A percentile compares a stretch with the other conserved stretches of the same genome.
Conservation (phyloP, 2,888 invertebrate genomes). For the Agriopis aurantiaria region DNA sequence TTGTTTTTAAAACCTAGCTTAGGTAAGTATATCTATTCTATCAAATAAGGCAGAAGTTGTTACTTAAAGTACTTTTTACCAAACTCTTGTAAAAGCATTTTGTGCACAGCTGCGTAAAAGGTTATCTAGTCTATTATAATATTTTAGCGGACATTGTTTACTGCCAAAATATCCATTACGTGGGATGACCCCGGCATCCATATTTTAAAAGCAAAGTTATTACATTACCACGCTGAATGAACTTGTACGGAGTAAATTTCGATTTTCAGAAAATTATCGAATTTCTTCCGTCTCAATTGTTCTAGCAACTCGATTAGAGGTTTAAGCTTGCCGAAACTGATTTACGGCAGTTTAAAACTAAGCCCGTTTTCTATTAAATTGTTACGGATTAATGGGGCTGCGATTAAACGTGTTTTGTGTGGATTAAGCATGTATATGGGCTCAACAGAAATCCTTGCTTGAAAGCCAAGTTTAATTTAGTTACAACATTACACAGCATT, state of each 20-base stretch:
- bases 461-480: constrained; percentile 15
- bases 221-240: constrained; percentile 40
- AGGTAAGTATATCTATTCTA: background rate
- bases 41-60: background rate
- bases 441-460: constrained; percentile 4
- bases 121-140: constrained; percentile 19
- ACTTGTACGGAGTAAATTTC: constrained; percentile 42
- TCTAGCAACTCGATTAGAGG: constrained; percentile 65
- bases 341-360: constrained; percentile 77
- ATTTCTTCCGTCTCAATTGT: constrained; percentile 68
- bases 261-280: constrained; percentile 47
- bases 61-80: background rate
- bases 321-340: constrained; percentile 65
- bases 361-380: constrained; percentile 68
- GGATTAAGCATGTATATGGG: constrained; percentile 27
- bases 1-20: background rate
- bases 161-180: constrained; percentile 26
- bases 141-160: constrained; percentile 26
- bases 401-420: constrained; percentile 50
- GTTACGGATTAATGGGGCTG: constrained; percentile 65
- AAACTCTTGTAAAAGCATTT: constrained; percentile 12
- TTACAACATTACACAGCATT: background rate
- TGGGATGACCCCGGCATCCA: constrained; percentile 37
- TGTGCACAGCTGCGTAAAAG: constrained; percentile 17
- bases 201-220: constrained; percentile 52